A percentile compares a stretch with the other conserved stretches of the same genome.
Conservation (phyloP, 2,888 invertebrate species). For the Eupelmus urozonus region DNA sequence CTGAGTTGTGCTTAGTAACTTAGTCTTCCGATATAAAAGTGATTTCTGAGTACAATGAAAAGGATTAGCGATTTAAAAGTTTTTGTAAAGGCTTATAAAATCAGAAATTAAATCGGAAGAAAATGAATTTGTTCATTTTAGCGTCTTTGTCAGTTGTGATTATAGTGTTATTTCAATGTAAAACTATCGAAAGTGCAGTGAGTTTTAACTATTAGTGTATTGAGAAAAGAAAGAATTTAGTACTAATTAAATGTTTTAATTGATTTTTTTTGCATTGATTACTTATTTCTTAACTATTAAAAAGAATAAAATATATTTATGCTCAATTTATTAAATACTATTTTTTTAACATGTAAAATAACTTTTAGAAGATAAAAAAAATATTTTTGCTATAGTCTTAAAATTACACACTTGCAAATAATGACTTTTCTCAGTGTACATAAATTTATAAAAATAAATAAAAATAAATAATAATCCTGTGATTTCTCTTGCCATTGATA, state of each 20-base stretch:
- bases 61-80: no score
- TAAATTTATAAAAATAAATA: no score
- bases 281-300: not conserved
- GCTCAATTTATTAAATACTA: not conserved
- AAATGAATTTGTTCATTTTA: conserved; percentile 10
- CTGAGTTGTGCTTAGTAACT: conserved; percentile 27
- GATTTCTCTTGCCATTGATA: no score
- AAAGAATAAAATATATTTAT: not conserved
- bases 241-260: no score
- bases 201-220: no score
- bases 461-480: no score
- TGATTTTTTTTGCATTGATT: not conserved
- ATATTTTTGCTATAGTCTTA: no score
- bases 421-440: no score
- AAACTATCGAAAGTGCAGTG: conserved; percentile 1
- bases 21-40: conserved; percentile 30
- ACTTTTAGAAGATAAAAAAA: no score
- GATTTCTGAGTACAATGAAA: not conserved
- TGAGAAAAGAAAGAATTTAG: no score
- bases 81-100: not conserved
- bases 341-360: no score
- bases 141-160: not conserved
- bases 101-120: not conserved
- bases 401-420: no score
- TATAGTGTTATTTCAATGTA: not conserved